Evolutionary conservation across 2,797 vertebrate genomes (phyloP).

Genomic region (Lutjanus argentimaculatus): DNA sequence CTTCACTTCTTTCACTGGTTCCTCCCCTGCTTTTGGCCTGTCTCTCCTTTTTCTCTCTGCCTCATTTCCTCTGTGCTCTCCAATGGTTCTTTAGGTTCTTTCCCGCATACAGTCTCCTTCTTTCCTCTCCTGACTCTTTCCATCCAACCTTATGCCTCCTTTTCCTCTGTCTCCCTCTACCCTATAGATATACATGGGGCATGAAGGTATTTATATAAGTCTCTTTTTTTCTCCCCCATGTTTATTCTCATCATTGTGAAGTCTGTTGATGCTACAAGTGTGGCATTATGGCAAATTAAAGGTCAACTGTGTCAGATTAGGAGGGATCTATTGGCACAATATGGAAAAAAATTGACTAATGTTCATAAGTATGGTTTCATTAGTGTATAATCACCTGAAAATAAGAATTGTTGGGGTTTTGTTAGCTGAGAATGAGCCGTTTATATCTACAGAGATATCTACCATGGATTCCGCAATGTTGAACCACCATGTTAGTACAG

Average conservation of each 20-base stretch:
- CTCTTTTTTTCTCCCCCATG: background rate
- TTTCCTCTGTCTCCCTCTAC: constrained; percentile 33
- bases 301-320: too few species aligned
- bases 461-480: too few species aligned
- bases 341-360: too few species aligned
- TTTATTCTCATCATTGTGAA: constrained; percentile 5
- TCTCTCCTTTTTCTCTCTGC: constrained; percentile 80
- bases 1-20: constrained; percentile 73
- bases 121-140: constrained; percentile 60
- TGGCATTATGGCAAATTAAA: background rate
- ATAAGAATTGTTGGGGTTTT: too few species aligned
- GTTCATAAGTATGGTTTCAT: too few species aligned
- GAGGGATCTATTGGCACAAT: too few species aligned
- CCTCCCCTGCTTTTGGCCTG: constrained; percentile 81
- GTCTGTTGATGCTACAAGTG: background rate
- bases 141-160: constrained; percentile 50
- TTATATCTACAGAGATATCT: too few species aligned
- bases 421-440: too few species aligned
- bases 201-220: background rate
- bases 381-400: too few species aligned
- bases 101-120: constrained; percentile 71
- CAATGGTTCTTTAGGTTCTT: constrained; percentile 85
- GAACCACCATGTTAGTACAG: too few species aligned
- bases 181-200: constrained; percentile 33
- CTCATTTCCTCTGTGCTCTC: constrained; percentile 86